phyloP scores from a whole-genome alignment of 2,113 vertebrate species.

The Scartelaos histophorus region DNA sequence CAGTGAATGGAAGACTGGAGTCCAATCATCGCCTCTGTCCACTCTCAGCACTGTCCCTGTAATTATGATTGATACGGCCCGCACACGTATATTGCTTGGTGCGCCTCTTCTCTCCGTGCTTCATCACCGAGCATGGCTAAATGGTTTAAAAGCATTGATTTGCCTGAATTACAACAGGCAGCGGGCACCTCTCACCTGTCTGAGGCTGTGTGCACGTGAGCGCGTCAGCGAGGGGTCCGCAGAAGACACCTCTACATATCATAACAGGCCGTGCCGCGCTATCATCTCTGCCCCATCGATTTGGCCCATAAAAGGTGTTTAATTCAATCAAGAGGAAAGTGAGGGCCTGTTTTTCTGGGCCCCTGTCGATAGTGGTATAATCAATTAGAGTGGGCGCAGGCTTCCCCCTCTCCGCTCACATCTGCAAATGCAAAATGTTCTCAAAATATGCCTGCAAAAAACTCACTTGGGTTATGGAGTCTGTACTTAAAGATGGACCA shows the following conservation, averaged over 20 bases:
- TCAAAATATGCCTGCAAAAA: conserved; percentile 31
- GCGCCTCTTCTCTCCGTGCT: conserved; percentile 92
- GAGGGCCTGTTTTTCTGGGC: conserved; percentile 94
- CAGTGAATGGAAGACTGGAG: conserved; percentile 41
- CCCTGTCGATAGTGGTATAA: conserved; percentile 93
- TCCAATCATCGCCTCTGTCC: conserved; percentile 41
- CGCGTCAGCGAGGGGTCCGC: conserved; percentile 33
- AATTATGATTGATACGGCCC: conserved; percentile 75
- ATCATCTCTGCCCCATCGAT: conserved; percentile 90
- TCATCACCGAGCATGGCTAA: conserved; percentile 92
- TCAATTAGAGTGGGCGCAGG: conserved; percentile 84
- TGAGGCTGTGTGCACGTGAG: conserved; percentile 28
- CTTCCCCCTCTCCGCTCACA: conserved; percentile 34
- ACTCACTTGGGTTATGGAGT: background rate
- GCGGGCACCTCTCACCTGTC: conserved; percentile 65
- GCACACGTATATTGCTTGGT: conserved; percentile 87
- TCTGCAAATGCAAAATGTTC: conserved; percentile 26
- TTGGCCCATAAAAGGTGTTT: conserved; percentile 96
- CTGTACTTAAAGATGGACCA: background rate
- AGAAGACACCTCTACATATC: conserved; percentile 88
- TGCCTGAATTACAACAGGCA: conserved; percentile 92
- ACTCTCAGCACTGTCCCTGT: conserved; percentile 46
- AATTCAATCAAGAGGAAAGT: conserved; percentile 97
- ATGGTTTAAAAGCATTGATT: conserved; percentile 98
- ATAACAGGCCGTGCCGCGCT: conserved; percentile 70